Evolutionary conservation across 2,113 vertebrate genomes (phyloP).

Genomic region (Syngnathus floridae): DNA sequence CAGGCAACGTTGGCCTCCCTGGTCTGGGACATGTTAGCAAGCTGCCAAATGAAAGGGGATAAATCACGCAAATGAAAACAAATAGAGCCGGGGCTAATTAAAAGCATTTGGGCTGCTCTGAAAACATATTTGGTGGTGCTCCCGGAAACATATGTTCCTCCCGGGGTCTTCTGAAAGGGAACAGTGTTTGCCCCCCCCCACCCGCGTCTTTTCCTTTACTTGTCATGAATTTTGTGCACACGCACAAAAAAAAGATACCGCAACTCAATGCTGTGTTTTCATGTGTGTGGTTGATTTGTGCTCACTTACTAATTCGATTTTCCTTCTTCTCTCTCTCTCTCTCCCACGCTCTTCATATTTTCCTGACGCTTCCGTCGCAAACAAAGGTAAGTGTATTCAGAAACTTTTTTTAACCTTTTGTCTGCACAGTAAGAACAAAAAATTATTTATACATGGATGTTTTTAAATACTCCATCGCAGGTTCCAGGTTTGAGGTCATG

Average conservation of each 20-base stretch:
- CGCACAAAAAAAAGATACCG: neutral
- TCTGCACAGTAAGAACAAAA: slow-evolving; percentile 1
- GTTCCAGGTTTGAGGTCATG: too few relatives aligned
- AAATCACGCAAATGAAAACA: slow-evolving; percentile 76
- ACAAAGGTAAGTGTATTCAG: slow-evolving; percentile 44
- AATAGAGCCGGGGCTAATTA: slow-evolving; percentile 68
- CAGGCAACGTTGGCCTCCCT: slow-evolving; percentile 37
- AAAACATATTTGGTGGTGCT: slow-evolving; percentile 51
- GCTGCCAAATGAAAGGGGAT: slow-evolving; percentile 72
- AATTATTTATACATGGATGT: slow-evolving; percentile 20
- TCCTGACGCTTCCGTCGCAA: neutral
- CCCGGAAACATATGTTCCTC: slow-evolving; percentile 65
- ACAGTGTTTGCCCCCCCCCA: slow-evolving; percentile 25
- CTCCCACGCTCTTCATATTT: slow-evolving; percentile 2
- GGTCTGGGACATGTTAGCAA: slow-evolving; percentile 68
- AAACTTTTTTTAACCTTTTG: neutral
- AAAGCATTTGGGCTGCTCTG: slow-evolving; percentile 51
- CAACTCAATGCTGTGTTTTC: neutral
- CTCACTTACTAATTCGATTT: slow-evolving; percentile 21
- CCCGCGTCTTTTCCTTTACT: neutral
- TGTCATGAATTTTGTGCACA: neutral
- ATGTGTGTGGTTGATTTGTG: slow-evolving; percentile 4
- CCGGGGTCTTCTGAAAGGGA: slow-evolving; percentile 50
- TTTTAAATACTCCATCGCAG: neutral
- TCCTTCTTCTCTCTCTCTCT: slow-evolving; percentile 4